Base-by-base conservation (phyloP, 2,113 vertebrate species). In the Cricetomys ansorgei region DNA sequence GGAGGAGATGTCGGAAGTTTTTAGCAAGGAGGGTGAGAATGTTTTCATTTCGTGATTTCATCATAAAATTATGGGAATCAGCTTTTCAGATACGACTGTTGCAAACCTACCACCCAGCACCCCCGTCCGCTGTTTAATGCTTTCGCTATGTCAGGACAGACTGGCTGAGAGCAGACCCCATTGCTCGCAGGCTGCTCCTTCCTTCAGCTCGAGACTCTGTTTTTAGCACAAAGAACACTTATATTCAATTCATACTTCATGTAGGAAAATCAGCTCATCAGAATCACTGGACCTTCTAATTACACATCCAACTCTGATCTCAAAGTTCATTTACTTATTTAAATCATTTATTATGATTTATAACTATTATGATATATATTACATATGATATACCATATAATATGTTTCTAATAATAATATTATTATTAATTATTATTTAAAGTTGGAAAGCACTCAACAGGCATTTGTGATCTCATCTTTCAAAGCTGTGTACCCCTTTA, bases 231-330 rank as follows among this genome's bases (percentile, higher is more conserved):
- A 69, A 48, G 12, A 92, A 85, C 55, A 64, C 9, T 92, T 93
- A 86, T 85, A 94, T 94, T 23, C 84, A 73, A 94, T 94, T 23
- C 84, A 73, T 40, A 50, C 87, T 84, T 77, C 5, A 70, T 88
- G 73, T 45, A 55, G 79, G 12, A 89, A 77, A 91, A 84, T 12
- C 29, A 87, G 72, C 43, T 94, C 67, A 75, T 67, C 76, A 48
- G 45, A 29, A 53, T 89, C 16, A 13, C 2, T n/a, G 13, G 5
- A 80, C 89, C 86, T 88, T 59, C 37, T 48, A 94, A 31, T 94
- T 95, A 76, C 62, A 57, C 12, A 91, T 3, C 13, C 57, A 94
- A 34, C 77, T 88, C 10, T 17, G 75, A 96, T 96, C 89, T 94
- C 73, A 40, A 13, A 55, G 62, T 86, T 64, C 5, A 34, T 85